Evolutionary conservation across 2,888 invertebrate genomes (phyloP).

Genomic region (Ophion costatus): DNA sequence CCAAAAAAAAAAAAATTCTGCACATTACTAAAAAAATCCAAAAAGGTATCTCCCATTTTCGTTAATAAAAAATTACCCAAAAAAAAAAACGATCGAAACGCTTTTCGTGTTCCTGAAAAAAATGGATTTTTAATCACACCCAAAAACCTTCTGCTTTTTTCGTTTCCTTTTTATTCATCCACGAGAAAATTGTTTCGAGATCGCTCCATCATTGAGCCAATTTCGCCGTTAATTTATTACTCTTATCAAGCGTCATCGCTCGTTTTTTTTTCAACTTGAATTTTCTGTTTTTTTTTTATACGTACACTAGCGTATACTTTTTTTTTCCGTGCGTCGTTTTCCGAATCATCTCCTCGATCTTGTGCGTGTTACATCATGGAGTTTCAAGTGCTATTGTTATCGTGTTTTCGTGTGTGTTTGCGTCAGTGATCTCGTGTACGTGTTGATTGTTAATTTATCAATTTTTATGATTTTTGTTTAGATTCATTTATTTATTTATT

Average conservation of each 20-base stretch:
- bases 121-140: background rate
- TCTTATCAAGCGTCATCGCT: slow-evolving; percentile 58
- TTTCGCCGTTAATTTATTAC: slow-evolving; percentile 49
- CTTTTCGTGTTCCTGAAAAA: too few species aligned
- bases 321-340: slow-evolving; percentile 20
- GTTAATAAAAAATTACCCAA: too few species aligned
- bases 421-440: slow-evolving; percentile 35
- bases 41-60: background rate
- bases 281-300: slow-evolving; percentile 32
- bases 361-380: slow-evolving; percentile 52
- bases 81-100: background rate
- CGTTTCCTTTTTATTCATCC: slow-evolving; percentile 7
- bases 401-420: slow-evolving; percentile 45
- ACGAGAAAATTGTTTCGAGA: slow-evolving; percentile 52
- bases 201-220: slow-evolving; percentile 33
- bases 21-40: background rate
- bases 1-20: background rate
- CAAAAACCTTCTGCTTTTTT: background rate
- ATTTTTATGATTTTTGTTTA: slow-evolving; percentile 18
- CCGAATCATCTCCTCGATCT: slow-evolving; percentile 51
- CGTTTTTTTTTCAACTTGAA: slow-evolving; percentile 45
- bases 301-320: background rate
- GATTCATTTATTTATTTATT: slow-evolving; percentile 53
- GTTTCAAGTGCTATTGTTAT: slow-evolving; percentile 52
- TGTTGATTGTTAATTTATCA: slow-evolving; percentile 38